These are phyloP conservation scores for Clupea harengus DNA, from an alignment of 2,113 vertebrate species.

Conservation along the genomic window DNA sequence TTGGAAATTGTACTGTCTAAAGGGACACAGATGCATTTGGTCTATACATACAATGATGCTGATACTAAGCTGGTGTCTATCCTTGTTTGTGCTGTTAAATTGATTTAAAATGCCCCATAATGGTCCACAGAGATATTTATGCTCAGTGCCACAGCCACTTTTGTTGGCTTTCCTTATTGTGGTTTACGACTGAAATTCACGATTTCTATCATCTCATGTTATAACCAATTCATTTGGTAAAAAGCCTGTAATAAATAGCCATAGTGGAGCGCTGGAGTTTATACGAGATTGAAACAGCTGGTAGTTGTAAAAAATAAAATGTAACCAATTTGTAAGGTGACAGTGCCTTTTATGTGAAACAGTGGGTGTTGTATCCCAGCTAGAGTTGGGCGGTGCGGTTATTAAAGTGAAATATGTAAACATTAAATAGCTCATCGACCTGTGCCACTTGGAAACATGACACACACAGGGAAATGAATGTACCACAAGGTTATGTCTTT, in stretches of 20 bases:
- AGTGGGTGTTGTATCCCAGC: slow-evolving; percentile 21
- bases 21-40: background rate
- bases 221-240: slow-evolving; percentile 69
- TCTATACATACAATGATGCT: background rate
- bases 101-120: background rate
- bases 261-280: slow-evolving; percentile 55
- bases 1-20: background rate
- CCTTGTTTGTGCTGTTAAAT: slow-evolving; percentile 27
- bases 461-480: slow-evolving; percentile 18
- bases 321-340: slow-evolving; percentile 55
- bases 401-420: slow-evolving; percentile 62
- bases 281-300: slow-evolving; percentile 50
- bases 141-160: slow-evolving; percentile 40
- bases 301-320: slow-evolving; percentile 62
- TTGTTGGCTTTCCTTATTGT: slow-evolving; percentile 53
- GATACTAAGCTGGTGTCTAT: background rate
- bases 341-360: slow-evolving; percentile 53
- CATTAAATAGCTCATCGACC: slow-evolving; percentile 35
- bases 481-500: slow-evolving; percentile 56
- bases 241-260: slow-evolving; percentile 62
- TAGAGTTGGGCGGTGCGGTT: slow-evolving; percentile 25
- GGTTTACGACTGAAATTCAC: slow-evolving; percentile 57
- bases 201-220: slow-evolving; percentile 66
- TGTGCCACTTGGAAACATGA: slow-evolving; percentile 24
- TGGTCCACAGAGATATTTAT: slow-evolving; percentile 34